Evolutionary conservation across 2,888 invertebrate species (phyloP).

Genomic region (Xanthia icteritia): DNA sequence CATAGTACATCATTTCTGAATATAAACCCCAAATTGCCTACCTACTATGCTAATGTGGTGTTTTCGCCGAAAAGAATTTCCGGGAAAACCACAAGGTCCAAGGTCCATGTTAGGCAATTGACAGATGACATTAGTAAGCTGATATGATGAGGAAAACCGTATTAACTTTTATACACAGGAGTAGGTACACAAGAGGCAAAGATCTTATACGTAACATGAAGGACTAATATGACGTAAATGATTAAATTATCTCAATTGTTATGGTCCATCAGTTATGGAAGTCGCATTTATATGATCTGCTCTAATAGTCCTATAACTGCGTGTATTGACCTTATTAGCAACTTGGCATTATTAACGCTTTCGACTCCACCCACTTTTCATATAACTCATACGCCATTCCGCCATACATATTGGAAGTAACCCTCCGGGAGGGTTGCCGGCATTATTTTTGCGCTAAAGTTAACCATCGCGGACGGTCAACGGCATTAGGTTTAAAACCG

Average conservation of each 20-base stretch:
- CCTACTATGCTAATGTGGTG: not conserved
- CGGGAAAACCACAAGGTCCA: not conserved
- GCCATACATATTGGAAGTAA: too few relatives aligned
- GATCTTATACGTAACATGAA: conserved; percentile 4
- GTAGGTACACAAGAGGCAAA: not conserved
- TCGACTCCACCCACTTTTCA: too few relatives aligned
- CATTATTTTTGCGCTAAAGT: too few relatives aligned
- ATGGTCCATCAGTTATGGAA: conserved; percentile 43
- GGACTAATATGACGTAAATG: conserved; percentile 36
- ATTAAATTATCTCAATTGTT: conserved; percentile 47
- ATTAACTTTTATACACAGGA: not conserved
- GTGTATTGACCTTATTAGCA: conserved; percentile 4
- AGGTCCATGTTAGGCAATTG: not conserved
- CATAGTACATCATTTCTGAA: not conserved
- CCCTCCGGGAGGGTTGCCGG: too few relatives aligned
- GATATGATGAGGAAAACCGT: conserved; percentile 14
- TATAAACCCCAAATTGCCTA: not conserved
- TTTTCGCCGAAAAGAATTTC: not conserved
- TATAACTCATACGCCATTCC: too few relatives aligned
- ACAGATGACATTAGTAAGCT: not conserved
- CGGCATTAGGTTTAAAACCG: too few relatives aligned
- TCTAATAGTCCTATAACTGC: conserved; percentile 22
- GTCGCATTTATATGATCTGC: conserved; percentile 30
- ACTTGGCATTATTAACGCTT: conserved; percentile 1
- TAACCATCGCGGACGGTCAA: too few relatives aligned